Evolutionary conservation across 2,113 vertebrate genomes (phyloP), one percentile per base, ranked within the genome.

Genomic region (Brachypodius melanocephalos): DNA sequence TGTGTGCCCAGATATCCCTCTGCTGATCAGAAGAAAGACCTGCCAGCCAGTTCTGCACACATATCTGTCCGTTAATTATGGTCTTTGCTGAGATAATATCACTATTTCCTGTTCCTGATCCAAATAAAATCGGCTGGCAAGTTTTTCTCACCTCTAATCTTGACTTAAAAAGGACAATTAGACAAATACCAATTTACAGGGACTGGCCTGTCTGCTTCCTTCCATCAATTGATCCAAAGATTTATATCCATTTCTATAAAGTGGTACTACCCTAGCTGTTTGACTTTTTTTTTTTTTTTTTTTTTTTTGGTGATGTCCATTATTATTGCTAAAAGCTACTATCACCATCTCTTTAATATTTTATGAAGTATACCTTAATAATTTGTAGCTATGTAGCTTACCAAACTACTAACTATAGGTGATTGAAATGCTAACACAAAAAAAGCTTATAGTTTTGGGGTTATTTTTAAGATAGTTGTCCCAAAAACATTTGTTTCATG

Each of bases 301-400:
- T 36, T 68, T 12, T 2, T 1, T 31, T 52, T 17, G 4, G 6
- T 82, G 21, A 11, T 1, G 1, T 9, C 2, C 0, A 1, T 14
- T 69, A 12, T 36, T 36, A 31, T 51, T 80, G 28, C 16, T 57
- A 21, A 77, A 13, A 81, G 14, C 14, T 74, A 14, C 21, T 61
- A 11, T 15, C 16, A 38, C 14, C 2, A n/a, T n/a, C 2, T 52
- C 14, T 36, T 81, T 31, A 31, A 49, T 38, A 51, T 40, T 76
- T 59, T 29, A 51, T 32, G 34, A 59, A 62, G 17, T 51, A 45
- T 8, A 49, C 12, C 8, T n/a, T 25, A 73, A 40, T 68, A 54
- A 9, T 32, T 63, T 85, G 17, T 34, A 65, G 6, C 5, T 90
- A 26, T 69, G 16, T 62, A 62, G 6, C 78, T 85, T 38, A 31